Evolutionary conservation across 35 echinoderm and acorn worm genomes (phyloP).

Genomic region (Stichopus chloronotus): DNA sequence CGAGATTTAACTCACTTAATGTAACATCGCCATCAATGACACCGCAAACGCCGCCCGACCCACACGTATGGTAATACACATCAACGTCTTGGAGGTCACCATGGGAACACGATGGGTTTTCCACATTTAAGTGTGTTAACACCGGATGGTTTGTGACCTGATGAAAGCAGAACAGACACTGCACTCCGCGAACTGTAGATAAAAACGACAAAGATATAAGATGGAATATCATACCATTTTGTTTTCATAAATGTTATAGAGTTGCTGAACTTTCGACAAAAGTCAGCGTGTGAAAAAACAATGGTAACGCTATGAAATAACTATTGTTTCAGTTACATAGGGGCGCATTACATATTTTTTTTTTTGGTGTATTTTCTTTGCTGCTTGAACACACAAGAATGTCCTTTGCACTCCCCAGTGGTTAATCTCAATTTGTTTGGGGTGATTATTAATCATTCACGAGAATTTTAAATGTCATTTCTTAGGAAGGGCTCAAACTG

Average conservation of each 20-base stretch:
- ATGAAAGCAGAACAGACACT: constrained; percentile 29
- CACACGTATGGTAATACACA: constrained; percentile 39
- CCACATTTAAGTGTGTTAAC: background rate
- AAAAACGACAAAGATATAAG: background rate
- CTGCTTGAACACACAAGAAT: too few relatives aligned
- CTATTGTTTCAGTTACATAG: background rate
- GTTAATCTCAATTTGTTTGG: too few relatives aligned
- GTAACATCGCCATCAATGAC: constrained; percentile 1
- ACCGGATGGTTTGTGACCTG: background rate
- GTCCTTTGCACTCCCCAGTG: too few relatives aligned
- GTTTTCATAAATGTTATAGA: too few relatives aligned
- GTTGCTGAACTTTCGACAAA: too few relatives aligned
- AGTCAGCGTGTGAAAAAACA: background rate
- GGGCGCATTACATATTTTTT: too few relatives aligned
- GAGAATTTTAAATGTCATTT: too few relatives aligned
- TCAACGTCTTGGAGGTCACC: background rate
- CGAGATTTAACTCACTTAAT: background rate
- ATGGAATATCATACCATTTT: background rate
- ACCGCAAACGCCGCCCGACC: constrained; percentile 4
- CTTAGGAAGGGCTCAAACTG: too few relatives aligned
- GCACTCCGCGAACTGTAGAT: constrained; percentile 1
- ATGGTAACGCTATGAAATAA: background rate
- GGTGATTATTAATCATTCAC: too few relatives aligned
- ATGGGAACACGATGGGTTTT: background rate
- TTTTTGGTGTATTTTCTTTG: too few relatives aligned